Conservation (phyloP, 2,113 vertebrate genomes). For the Neodon shergylaensis region DNA sequence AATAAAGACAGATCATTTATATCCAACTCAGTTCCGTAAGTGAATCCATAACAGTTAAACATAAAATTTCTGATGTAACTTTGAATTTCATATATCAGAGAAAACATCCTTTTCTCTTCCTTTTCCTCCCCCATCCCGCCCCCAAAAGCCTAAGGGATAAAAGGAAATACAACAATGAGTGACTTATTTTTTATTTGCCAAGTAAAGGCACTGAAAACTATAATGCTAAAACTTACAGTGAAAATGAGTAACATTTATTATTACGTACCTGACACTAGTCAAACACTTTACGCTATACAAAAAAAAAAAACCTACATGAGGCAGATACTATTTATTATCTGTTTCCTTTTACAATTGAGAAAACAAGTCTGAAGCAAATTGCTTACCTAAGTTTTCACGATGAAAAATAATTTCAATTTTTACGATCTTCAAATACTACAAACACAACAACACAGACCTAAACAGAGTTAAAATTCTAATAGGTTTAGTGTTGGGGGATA, state of each 20-base stretch:
- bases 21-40: slow-evolving; percentile 1
- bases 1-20: background rate
- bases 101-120: background rate
- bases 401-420: slow-evolving; percentile 15
- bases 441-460: background rate
- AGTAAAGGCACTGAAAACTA: background rate
- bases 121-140: background rate
- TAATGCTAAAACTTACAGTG: background rate
- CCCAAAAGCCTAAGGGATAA: background rate
- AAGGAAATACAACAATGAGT: background rate
- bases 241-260: background rate
- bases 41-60: background rate
- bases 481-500: background rate
- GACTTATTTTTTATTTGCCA: slow-evolving; percentile 37
- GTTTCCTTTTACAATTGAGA: background rate
- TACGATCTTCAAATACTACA: background rate
- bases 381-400: background rate
- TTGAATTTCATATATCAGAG: slow-evolving; percentile 20
- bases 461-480: background rate
- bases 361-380: background rate
- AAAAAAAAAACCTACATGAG: background rate
- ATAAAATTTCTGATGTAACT: background rate
- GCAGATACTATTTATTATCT: background rate
- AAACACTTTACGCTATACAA: background rate
- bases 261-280: background rate